A percentile compares a stretch with the other conserved stretches of the same genome.
These are phyloP conservation scores for Ceramica pisi DNA, from an alignment of 2,888 invertebrate genomes.

Conservation along the genomic window DNA sequence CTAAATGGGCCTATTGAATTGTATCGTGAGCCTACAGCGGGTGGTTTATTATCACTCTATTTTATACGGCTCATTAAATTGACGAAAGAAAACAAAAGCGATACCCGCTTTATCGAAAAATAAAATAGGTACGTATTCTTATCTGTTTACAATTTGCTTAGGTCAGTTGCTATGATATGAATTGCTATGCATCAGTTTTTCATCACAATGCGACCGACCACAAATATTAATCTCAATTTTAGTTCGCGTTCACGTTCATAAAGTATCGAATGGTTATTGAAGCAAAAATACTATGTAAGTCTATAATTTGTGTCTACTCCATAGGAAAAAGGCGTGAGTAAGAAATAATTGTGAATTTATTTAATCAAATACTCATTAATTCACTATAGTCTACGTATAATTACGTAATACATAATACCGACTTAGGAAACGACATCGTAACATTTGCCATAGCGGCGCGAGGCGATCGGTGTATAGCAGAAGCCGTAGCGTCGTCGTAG, in stretches of 20 bases:
- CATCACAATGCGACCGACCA: not conserved
- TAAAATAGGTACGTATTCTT: conserved; percentile 17
- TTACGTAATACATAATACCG: too few relatives aligned
- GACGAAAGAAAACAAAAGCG: conserved; percentile 4
- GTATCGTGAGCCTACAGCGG: conserved; percentile 65
- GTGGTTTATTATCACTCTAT: conserved; percentile 45
- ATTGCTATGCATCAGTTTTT: not conserved
- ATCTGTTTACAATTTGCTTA: conserved; percentile 8
- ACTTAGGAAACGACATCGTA: not conserved
- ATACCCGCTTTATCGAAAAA: conserved; percentile 6
- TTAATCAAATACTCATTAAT: not conserved
- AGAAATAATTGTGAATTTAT: too few relatives aligned
- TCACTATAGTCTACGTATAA: not conserved
- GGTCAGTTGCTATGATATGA: too few relatives aligned
- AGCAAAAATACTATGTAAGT: not conserved
- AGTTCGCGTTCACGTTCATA: not conserved
- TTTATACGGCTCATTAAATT: conserved; percentile 27
- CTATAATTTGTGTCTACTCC: too few relatives aligned
- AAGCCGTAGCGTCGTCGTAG: not conserved
- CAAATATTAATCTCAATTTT: not conserved
- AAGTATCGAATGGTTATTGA: not conserved
- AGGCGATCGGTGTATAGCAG: not conserved
- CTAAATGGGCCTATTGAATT: conserved; percentile 87
- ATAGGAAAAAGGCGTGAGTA: too few relatives aligned
- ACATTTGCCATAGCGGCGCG: not conserved